A percentile compares a stretch with the other conserved stretches of the same genome.
Conservation (phyloP, 2,113 vertebrate species). For the Prietella phreatophila region DNA sequence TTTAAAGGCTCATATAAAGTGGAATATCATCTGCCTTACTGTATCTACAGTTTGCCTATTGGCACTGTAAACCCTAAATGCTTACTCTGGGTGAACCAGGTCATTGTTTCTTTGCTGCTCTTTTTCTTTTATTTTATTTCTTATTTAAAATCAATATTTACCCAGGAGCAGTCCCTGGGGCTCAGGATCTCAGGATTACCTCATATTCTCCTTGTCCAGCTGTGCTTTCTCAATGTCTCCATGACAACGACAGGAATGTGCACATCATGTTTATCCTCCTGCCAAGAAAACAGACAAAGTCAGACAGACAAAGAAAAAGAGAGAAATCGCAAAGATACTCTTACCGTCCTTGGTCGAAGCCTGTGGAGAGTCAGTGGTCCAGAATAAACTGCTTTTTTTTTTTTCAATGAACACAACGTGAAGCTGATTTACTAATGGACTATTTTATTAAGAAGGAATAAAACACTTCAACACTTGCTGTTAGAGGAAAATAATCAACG, state of each 20-base stretch:
- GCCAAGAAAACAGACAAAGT: slow-evolving; percentile 80
- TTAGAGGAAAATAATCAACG: neutral
- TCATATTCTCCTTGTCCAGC: slow-evolving; percentile 88
- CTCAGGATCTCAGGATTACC: slow-evolving; percentile 89
- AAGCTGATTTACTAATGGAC: neutral
- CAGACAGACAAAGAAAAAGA: slow-evolving; percentile 62
- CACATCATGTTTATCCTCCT: slow-evolving; percentile 86
- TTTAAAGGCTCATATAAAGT: slow-evolving; percentile 10
- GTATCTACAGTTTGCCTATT: slow-evolving; percentile 24
- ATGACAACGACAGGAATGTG: slow-evolving; percentile 89
- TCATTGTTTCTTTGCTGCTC: slow-evolving; percentile 60
- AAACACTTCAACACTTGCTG: neutral
- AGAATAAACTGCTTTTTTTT: neutral
- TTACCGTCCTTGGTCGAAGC: neutral
- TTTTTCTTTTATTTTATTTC: slow-evolving; percentile 75
- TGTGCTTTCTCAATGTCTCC: slow-evolving; percentile 90
- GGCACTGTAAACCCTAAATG: slow-evolving; percentile 4
- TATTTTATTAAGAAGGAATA: neutral
- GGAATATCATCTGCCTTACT: neutral
- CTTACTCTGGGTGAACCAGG: slow-evolving; percentile 54
- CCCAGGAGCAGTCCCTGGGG: slow-evolving; percentile 87
- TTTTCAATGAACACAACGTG: neutral
- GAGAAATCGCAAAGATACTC: slow-evolving; percentile 20
- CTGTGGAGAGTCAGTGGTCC: neutral
- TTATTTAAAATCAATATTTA: slow-evolving; percentile 95